Evolutionary conservation across 2,888 invertebrate genomes (phyloP), one percentile per base, ranked within the genome.

Genomic region (Scotopteryx bipunctaria): DNA sequence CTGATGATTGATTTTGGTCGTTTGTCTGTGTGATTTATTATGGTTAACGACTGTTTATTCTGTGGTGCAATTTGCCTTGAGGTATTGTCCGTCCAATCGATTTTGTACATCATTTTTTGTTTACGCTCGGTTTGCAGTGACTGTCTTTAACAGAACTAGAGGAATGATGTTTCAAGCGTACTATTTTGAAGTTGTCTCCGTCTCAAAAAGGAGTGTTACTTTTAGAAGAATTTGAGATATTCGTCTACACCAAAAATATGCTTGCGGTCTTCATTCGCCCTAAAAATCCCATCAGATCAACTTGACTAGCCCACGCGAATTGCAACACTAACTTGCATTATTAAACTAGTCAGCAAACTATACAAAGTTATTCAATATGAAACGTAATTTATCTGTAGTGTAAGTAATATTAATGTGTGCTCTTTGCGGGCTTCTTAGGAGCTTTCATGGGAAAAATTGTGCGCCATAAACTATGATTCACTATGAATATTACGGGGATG

Each of bases 391-490:
- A 80, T 79, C 74, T 78, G 71, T 74, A 74, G 66, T 71, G 72
- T 81, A 79, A 86, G 83, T 83, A 77, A 82, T 79, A 84, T 84
- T 76, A 82, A 84, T 83, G 77, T 61, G 57, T 64, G 67, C 71
- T 66, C 67, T 66, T 59, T 66, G 62, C 65, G 67, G 27, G 59
- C 66, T 55, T 69, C 68, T 78, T 76, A 81, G 78, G 70, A 83
- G 83, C 83, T 83, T 85, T 85, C 76, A 69, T 66, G 73, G 74
- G 65, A 80, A 78, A 81, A 75, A 84, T 85, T 80, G 83, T 75
- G 59, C 60, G 73, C 71, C 78, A 83, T 87, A 86, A 87, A 88
- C 79, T 85, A 86, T 81, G 80, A 87, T 88, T 76, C 83, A 78
- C 73, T 75, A 80, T 82, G 81, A 82, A 84, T 81, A 83, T 85